These are phyloP conservation scores for Lepilemur septentrionalis DNA, from an alignment of 2,797 vertebrate genomes.

Conservation along the genomic window DNA sequence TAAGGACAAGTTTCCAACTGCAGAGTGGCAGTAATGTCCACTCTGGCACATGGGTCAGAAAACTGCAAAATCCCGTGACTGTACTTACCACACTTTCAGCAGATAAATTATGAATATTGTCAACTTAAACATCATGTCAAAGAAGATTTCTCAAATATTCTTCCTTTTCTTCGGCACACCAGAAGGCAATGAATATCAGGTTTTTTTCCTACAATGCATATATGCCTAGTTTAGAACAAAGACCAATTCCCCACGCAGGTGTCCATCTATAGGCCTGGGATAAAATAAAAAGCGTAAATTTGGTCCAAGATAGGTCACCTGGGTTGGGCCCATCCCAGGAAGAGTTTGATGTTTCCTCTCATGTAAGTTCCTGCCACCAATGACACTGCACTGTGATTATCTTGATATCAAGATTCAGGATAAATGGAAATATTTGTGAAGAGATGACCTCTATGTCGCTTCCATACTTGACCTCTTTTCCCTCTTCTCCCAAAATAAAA, in stretches of 20 bases:
- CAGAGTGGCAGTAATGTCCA: not conserved
- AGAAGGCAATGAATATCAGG: not conserved
- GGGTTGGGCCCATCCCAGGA: not conserved
- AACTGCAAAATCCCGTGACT: not conserved
- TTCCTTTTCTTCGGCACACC: not conserved
- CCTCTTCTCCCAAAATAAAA: not conserved
- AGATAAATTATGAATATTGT: not conserved
- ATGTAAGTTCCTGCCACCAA: not conserved
- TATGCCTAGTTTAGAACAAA: not conserved
- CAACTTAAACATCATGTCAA: not conserved
- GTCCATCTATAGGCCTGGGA: not conserved
- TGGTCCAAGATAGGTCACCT: not conserved
- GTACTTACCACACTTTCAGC: not conserved
- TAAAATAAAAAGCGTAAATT: not conserved
- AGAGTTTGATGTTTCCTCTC: not conserved
- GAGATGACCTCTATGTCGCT: not conserved
- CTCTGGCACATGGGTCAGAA: not conserved
- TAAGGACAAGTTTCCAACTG: not conserved
- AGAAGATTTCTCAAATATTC: not conserved
- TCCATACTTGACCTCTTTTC: not conserved
- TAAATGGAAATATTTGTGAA: not conserved
- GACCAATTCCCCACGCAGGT: not conserved
- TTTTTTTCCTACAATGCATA: fast-evolving
- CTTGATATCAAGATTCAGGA: not conserved
- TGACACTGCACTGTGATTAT: not conserved